phyloP scores from a whole-genome alignment of 2,113 vertebrate genomes.

The Tylochromis polylepis region DNA sequence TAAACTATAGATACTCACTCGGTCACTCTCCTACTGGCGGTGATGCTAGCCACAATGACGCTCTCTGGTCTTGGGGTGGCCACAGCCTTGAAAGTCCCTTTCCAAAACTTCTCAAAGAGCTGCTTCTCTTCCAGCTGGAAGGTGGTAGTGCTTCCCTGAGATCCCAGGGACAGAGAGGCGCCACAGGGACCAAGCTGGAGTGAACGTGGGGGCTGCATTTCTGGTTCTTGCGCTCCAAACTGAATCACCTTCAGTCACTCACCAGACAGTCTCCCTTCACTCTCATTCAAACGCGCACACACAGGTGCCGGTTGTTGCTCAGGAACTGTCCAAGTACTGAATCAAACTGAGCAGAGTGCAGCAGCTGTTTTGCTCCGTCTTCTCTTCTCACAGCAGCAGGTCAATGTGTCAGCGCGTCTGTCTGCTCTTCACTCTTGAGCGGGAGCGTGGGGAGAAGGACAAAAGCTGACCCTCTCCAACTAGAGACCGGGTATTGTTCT shows the following conservation, averaged over 20 bases:
- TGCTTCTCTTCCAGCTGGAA: constrained; percentile 87
- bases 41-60: constrained; percentile 92
- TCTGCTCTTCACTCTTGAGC: constrained; percentile 21
- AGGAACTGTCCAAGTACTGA: constrained; percentile 80
- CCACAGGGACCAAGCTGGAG: constrained; percentile 23
- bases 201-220: constrained; percentile 41
- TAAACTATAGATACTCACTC: constrained; percentile 70
- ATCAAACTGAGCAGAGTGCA: not conserved
- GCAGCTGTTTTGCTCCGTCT: not conserved
- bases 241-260: not conserved
- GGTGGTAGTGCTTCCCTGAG: constrained; percentile 61
- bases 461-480: constrained; percentile 57
- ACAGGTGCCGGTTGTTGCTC: not conserved
- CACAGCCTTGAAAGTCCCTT: constrained; percentile 95
- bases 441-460: constrained; percentile 29
- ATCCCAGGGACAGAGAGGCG: constrained; percentile 21
- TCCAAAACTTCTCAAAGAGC: constrained; percentile 99
- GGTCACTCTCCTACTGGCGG: constrained; percentile 78
- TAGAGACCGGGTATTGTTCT: constrained; percentile 63
- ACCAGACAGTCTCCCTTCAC: not conserved
- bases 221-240: not conserved
- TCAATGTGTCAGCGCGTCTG: constrained; percentile 53
- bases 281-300: not conserved
- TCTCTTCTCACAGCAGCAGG: constrained; percentile 35
- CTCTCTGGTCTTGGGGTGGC: constrained; percentile 91